Conservation (phyloP, 2,888 invertebrate species). For the Stegana nigrithorax region DNA sequence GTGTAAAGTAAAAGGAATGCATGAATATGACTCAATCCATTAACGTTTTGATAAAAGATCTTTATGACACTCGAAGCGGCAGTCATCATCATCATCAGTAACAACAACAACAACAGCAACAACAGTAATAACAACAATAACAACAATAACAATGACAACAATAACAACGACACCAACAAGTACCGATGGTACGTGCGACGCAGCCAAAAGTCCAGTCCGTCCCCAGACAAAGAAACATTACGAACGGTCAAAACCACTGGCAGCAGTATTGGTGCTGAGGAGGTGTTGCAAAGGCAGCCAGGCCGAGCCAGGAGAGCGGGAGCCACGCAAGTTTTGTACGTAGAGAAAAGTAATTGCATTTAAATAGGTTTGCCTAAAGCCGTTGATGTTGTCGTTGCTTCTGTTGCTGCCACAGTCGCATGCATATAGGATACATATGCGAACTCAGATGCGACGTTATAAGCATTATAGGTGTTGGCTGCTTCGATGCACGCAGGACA, state of each 20-base stretch:
- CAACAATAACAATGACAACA: too few relatives aligned
- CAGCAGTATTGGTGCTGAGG: conserved; percentile 57
- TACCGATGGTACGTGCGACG: conserved; percentile 45
- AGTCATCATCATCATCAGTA: conserved; percentile 53
- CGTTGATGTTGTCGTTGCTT: too few relatives aligned
- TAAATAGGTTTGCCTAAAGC: too few relatives aligned
- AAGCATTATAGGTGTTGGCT: too few relatives aligned
- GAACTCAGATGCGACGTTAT: too few relatives aligned
- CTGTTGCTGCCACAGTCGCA: too few relatives aligned
- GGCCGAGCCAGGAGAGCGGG: too few relatives aligned
- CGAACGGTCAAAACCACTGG: conserved; percentile 33
- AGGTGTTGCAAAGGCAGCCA: conserved; percentile 17
- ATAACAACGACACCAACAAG: too few relatives aligned
- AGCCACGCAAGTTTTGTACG: too few relatives aligned
- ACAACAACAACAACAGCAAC: conserved; percentile 32
- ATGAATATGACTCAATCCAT: conserved; percentile 59
- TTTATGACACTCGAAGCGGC: conserved; percentile 62
- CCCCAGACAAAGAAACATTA: conserved; percentile 33
- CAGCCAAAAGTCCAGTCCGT: conserved; percentile 27
- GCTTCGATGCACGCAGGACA: too few relatives aligned
- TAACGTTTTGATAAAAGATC: conserved; percentile 63
- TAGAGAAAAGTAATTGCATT: too few relatives aligned
- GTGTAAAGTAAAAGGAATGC: conserved; percentile 33
- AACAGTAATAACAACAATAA: conserved; percentile 5
- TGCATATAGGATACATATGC: too few relatives aligned